Percentiles rank a stretch among this genome's conserved stretches.
Evolutionary conservation across 2,113 vertebrate genomes (phyloP).

Genomic region (Perca fluviatilis): DNA sequence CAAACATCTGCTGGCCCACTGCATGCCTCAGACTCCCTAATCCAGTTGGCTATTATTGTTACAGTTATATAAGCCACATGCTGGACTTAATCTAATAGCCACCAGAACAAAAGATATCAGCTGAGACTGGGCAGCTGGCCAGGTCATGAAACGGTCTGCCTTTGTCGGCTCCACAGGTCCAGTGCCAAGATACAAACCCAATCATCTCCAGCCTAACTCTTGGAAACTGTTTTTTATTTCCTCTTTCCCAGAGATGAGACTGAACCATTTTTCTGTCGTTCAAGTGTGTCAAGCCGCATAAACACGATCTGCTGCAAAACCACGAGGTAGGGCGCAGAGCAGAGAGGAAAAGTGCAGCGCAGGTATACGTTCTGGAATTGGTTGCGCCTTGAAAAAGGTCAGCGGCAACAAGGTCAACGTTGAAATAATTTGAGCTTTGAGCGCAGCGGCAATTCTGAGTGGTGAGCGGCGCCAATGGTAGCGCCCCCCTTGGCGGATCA

Average conservation of each 20-base stretch:
- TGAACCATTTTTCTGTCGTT: too few relatives aligned
- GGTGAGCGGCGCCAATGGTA: too few relatives aligned
- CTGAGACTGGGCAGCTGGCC: slow-evolving; percentile 26
- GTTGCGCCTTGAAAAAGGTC: too few relatives aligned
- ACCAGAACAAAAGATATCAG: slow-evolving; percentile 40
- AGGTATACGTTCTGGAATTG: too few relatives aligned
- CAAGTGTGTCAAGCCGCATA: too few relatives aligned
- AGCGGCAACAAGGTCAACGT: too few relatives aligned
- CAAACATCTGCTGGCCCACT: slow-evolving; percentile 74
- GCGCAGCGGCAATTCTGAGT: too few relatives aligned
- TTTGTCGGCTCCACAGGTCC: slow-evolving; percentile 15
- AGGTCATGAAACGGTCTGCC: slow-evolving; percentile 30
- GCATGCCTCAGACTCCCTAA: slow-evolving; percentile 67
- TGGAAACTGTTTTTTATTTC: background rate
- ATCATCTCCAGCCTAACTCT: background rate
- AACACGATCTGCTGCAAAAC: too few relatives aligned
- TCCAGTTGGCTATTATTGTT: slow-evolving; percentile 62
- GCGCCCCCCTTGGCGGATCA: too few relatives aligned
- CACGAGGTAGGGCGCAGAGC: too few relatives aligned
- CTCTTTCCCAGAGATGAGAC: background rate
- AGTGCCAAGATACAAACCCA: background rate
- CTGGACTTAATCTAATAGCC: slow-evolving; percentile 44
- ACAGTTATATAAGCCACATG: slow-evolving; percentile 72
- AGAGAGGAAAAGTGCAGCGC: too few relatives aligned
- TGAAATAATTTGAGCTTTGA: too few relatives aligned